Evolutionary conservation across 1,140 invertebrate species (phyloP), one percentile per base, ranked within the genome.

Genomic region (Colletes gigas): DNA sequence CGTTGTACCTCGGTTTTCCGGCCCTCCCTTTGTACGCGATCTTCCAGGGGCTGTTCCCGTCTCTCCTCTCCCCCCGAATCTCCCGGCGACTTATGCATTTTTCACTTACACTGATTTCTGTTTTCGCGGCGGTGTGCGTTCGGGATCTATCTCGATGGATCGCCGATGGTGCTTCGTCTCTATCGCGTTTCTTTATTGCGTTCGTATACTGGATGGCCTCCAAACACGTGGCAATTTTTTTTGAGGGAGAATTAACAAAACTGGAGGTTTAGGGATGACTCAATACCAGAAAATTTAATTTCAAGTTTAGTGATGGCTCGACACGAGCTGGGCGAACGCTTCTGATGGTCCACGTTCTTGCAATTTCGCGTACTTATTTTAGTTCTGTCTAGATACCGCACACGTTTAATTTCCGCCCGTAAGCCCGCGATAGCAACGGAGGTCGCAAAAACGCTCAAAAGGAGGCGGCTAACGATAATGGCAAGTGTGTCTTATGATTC

Each of bases 321-420:
- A 44, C 8, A 0, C 44, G 44, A 6, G 44, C 8, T 44, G 5
- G 5, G 44, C 44, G 44, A 7, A 9, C 44, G 8, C 39, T 55
- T 54, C 12, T 17, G 12, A 12, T 12, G 12, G 10, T 39, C 67
- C 17, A 6, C 50, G 44, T 44, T 30, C 30, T 30, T 2, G 30
- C 30, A 30, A 44, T 5, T 44, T 44, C 44, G 44, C 8, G 44
- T 9, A 44, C 44, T 44, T 30, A 44, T 44, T 44, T 44, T 44
- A 44, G 44, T 47, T 39, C 9, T 17, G 14, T 54, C 21, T 21
- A 57, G 50, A 67, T 30, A 57, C 39, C n/a, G 73, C 47, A 39
- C 75, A 50, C 65, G 66, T 70, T 77, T 78, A 78, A 78, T 78
- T 78, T 78, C 66, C 75, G 75, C 55, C 47, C 44, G 66, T 78